A percentile compares a stretch with the other conserved stretches of the same genome.
Evolutionary conservation across 2,888 invertebrate species (phyloP).

Genomic region (Athrips mouffetella): DNA sequence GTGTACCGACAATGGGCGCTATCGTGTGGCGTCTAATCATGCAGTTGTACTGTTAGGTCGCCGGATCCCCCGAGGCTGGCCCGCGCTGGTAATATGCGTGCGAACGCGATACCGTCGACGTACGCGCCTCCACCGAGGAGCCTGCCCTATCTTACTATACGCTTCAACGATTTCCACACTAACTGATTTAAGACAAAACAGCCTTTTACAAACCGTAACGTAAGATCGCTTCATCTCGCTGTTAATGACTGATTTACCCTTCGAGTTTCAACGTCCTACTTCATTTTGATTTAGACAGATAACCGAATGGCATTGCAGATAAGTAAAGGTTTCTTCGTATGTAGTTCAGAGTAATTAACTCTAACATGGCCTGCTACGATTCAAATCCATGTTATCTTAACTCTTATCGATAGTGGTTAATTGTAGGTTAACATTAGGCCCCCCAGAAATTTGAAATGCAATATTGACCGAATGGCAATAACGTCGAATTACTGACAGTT

Average conservation of each 20-base stretch:
- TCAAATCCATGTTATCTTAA: constrained; percentile 17
- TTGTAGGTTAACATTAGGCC: constrained; percentile 26
- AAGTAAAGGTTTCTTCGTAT: constrained; percentile 13
- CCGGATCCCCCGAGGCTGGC: constrained; percentile 51
- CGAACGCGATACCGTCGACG: constrained; percentile 71
- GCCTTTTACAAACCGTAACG: constrained; percentile 12
- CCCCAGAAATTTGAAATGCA: constrained; percentile 28
- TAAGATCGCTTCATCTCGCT: constrained; percentile 4
- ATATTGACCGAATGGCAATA: constrained; percentile 47
- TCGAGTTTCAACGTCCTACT: not conserved
- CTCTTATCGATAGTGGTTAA: constrained; percentile 26
- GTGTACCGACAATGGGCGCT: constrained; percentile 75
- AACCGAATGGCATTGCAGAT: constrained; percentile 8
- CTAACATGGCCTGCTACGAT: constrained; percentile 6
- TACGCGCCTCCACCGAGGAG: constrained; percentile 36
- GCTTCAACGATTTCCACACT: constrained; percentile 21
- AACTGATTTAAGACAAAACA: constrained; percentile 18
- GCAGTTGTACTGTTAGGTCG: constrained; percentile 69
- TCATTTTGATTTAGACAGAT: not conserved
- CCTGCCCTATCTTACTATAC: constrained; percentile 40
- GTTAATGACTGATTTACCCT: not conserved
- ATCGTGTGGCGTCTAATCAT: constrained; percentile 77
- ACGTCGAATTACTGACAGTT: constrained; percentile 70
- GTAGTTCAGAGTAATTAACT: constrained; percentile 16
- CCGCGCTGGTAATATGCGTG: constrained; percentile 70